Evolutionary conservation across 1,140 invertebrate species (phyloP).

Genomic region (Procambarus clarkii): DNA sequence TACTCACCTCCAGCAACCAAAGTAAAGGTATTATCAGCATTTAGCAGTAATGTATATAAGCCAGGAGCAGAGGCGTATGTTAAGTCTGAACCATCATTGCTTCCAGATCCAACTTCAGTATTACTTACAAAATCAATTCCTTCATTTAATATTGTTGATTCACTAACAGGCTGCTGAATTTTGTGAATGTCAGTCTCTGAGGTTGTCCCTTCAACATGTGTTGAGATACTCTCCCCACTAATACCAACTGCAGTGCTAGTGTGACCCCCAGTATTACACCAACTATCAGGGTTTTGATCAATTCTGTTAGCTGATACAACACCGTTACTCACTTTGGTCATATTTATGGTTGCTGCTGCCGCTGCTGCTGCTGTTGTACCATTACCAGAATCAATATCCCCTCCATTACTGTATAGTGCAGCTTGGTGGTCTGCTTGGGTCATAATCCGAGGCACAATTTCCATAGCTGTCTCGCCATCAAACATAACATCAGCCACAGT

Average conservation of each 20-base stretch:
- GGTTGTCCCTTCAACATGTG: background rate
- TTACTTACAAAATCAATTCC: background rate
- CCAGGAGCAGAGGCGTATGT: constrained; percentile 19
- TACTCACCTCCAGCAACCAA: constrained; percentile 31
- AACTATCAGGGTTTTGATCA: background rate
- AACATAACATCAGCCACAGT: background rate
- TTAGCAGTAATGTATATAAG: constrained; percentile 22
- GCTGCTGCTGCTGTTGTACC: background rate
- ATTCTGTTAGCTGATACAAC: background rate
- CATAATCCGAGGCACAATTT: background rate
- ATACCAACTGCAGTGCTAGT: background rate
- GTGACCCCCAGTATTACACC: background rate
- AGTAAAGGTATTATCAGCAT: constrained; percentile 38
- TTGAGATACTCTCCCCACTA: background rate
- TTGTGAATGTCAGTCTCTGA: background rate
- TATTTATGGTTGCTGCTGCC: background rate
- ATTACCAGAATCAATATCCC: background rate
- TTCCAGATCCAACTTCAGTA: constrained; percentile 21
- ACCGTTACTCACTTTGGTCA: background rate
- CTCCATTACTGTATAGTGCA: background rate
- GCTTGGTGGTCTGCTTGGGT: background rate
- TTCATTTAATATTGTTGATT: background rate
- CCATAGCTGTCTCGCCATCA: background rate
- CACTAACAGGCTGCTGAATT: background rate
- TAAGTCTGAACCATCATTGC: constrained; percentile 12